Evolutionary conservation across 2,113 vertebrate species (phyloP).

Genomic region (Bubo bubo): DNA sequence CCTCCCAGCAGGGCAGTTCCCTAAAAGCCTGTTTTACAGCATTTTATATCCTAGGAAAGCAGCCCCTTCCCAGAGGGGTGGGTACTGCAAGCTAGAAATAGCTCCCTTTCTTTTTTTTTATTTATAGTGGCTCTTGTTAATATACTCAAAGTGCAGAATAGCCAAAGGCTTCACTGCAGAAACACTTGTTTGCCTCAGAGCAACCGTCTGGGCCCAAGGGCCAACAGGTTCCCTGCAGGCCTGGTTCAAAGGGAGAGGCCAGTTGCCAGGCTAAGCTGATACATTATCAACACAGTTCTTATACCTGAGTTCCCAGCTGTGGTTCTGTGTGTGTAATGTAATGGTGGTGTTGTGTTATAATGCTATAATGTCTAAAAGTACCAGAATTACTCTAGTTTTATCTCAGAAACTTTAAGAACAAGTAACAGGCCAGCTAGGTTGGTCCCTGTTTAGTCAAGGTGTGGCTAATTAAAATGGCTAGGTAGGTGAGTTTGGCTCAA

Average conservation of each 20-base stretch:
- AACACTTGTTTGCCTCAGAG: not conserved
- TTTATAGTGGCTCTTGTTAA: not conserved
- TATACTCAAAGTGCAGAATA: not conserved
- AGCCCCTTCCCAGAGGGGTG: not conserved
- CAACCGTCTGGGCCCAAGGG: not conserved
- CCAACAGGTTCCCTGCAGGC: not conserved
- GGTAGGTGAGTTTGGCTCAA: not conserved
- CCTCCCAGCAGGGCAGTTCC: not conserved
- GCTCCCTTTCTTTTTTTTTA: not conserved
- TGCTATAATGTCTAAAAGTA: not conserved
- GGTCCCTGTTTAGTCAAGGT: not conserved
- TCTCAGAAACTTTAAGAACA: not conserved
- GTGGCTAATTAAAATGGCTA: too few relatives aligned
- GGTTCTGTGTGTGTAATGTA: not conserved
- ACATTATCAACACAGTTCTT: not conserved
- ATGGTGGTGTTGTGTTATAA: not conserved
- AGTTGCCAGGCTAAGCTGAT: not conserved
- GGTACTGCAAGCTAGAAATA: not conserved
- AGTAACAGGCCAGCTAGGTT: not conserved
- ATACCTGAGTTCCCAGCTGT: not conserved
- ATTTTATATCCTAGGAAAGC: not conserved
- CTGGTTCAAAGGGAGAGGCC: not conserved
- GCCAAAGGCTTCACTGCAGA: not conserved
- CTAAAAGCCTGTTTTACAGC: not conserved
- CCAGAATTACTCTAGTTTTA: not conserved